A percentile compares a stretch with the other conserved stretches of the same genome.
Conservation (phyloP, 2,113 vertebrate genomes). For the Xiphophorus couchianus region DNA sequence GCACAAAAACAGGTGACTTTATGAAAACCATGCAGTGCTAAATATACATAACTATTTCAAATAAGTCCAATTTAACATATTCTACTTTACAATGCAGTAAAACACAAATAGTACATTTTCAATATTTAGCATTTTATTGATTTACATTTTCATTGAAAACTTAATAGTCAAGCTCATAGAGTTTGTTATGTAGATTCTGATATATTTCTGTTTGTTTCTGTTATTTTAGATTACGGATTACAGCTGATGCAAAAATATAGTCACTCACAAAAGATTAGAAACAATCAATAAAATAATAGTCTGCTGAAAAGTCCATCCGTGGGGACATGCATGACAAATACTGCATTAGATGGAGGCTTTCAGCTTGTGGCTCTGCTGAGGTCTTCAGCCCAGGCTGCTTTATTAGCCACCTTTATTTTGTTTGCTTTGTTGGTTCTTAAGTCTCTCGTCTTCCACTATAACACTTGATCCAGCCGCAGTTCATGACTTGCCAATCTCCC, state of each 20-base stretch:
- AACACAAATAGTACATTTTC: constrained; percentile 4
- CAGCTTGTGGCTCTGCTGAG: not conserved
- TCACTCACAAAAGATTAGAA: too few relatives aligned
- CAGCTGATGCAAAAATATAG: too few relatives aligned
- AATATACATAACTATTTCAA: not conserved
- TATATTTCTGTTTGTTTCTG: not conserved
- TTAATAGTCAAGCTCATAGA: not conserved
- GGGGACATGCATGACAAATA: not conserved
- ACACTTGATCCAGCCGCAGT: not conserved
- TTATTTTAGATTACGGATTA: not conserved
- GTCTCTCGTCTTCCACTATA: not conserved
- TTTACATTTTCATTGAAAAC: too few relatives aligned
- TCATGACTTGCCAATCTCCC: not conserved
- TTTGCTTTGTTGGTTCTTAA: not conserved
- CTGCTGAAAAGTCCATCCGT: too few relatives aligned
- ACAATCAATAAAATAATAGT: too few relatives aligned
- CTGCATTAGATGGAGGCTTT: not conserved
- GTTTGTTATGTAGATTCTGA: not conserved
- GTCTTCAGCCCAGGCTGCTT: not conserved
- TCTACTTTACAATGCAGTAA: not conserved
- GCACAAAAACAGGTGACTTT: constrained; percentile 29
- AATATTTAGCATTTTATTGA: not conserved
- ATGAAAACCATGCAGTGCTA: constrained; percentile 23
- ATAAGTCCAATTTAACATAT: not conserved
- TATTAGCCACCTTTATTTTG: not conserved